These are phyloP conservation scores for Amphiura filiformis DNA, from an alignment of 35 echinoderm and acorn worm species.

Conservation along the genomic window DNA sequence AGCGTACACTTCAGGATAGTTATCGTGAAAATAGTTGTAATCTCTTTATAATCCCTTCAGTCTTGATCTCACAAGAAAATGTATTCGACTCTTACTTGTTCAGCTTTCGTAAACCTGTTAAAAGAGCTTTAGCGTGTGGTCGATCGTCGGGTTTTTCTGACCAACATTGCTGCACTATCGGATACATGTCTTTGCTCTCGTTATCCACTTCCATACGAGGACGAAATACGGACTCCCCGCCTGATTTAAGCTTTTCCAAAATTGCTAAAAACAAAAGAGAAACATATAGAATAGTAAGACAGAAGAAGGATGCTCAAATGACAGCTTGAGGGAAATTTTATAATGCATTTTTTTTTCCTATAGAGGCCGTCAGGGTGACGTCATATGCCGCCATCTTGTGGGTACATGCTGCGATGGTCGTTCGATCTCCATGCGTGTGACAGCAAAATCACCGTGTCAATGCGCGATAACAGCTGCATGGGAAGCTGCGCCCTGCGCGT, in stretches of 20 bases:
- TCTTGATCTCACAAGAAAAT: too few relatives aligned
- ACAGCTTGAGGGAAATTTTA: not conserved
- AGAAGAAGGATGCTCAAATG: not conserved
- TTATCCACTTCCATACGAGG: not conserved
- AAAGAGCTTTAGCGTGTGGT: not conserved
- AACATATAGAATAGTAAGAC: not conserved
- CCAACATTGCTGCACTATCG: not conserved
- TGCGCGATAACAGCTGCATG: too few relatives aligned
- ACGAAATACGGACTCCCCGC: not conserved
- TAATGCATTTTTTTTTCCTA: not conserved
- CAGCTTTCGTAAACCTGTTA: not conserved
- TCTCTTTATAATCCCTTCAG: too few relatives aligned
- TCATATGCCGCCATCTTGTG: too few relatives aligned
- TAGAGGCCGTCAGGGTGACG: too few relatives aligned
- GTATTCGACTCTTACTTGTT: too few relatives aligned
- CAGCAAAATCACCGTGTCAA: too few relatives aligned
- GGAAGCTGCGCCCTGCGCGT: too few relatives aligned
- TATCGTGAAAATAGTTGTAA: too few relatives aligned
- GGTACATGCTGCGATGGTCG: too few relatives aligned
- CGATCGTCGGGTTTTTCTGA: not conserved
- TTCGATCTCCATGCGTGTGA: too few relatives aligned
- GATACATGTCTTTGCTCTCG: not conserved
- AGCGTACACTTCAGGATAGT: too few relatives aligned
- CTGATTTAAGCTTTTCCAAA: not conserved
- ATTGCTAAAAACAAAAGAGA: not conserved